Evolutionary conservation across 2,797 vertebrate genomes (phyloP), one percentile per base, ranked within the genome.

Genomic region (Botia almorhae): DNA sequence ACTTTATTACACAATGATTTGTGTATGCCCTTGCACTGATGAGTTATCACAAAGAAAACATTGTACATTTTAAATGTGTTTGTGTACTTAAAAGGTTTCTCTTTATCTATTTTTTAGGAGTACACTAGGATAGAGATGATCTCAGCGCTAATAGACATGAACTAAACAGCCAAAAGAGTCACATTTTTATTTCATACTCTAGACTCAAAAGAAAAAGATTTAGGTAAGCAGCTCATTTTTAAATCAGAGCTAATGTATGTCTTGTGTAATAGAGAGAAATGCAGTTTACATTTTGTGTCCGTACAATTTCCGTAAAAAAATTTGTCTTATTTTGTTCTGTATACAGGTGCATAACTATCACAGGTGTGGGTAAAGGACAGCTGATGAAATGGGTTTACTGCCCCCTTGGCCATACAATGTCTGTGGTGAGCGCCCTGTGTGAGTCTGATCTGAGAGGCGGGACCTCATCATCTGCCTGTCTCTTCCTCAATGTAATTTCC

Each of bases 321-420:
- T 73, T 65, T 60, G n/a, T 60, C 50, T 73, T 80, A 69, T 55
- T 39, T 33, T 55, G 56, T 71, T 68, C 29, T 78, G 14, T 46
- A 73, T 56, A 56, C 50, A 64, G 55, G 8, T 58, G 39, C 43
- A 55, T 46, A 55, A 79, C 56, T n/a, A 0, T 64, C 50, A 55
- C 36, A 39, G 43, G 8, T 46, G 43, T 46, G 69, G 7, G 23
- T 61, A 29, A 26, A 64, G 61, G 61, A 64, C 7, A 3, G 1
- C 58, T 73, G 69, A 80, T 80, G 69, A 74, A 84, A 53, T 76
- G 70, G 58, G 71, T 48, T 71, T 70, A 69, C 64, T 60, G 73
- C 80, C 69, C 73, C 78, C n/a, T 17, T 63, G 43, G 80, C 64
- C 4, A 14, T 60, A 63, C 46, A 36, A 70, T 23, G 60, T 36